Conservation (phyloP, 2,888 invertebrate species). For the Drosophila affinis region DNA sequence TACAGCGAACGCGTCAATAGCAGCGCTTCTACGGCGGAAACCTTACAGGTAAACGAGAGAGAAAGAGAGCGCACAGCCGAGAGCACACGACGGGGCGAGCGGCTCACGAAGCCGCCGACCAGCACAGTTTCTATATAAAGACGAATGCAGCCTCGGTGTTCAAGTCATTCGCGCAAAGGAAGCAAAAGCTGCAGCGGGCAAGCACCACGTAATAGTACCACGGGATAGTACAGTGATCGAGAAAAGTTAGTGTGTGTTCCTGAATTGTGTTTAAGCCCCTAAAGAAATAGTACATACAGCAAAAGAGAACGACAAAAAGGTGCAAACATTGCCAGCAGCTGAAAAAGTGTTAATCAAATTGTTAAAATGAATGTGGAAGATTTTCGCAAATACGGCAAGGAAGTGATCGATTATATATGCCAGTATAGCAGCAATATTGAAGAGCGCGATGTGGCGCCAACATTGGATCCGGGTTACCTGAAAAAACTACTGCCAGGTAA, state of each 20-base stretch:
- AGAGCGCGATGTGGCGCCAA: conserved; percentile 89
- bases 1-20: conserved; percentile 37
- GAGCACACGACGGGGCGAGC: conserved; percentile 14
- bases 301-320: neutral
- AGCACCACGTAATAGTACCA: conserved; percentile 41
- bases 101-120: neutral
- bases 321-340: neutral
- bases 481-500: conserved; percentile 87
- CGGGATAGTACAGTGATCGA: conserved; percentile 23
- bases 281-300: neutral
- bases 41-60: conserved; percentile 11
- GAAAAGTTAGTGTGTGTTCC: conserved; percentile 19
- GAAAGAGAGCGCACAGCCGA: conserved; percentile 16
- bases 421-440: conserved; percentile 89
- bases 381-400: conserved; percentile 89
- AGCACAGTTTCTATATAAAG: conserved; percentile 65
- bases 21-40: neutral
- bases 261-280: conserved; percentile 6
- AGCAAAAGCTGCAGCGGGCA: conserved; percentile 52
- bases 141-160: conserved; percentile 52
- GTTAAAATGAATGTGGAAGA: conserved; percentile 89
- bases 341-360: conserved; percentile 28
- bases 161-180: conserved; percentile 76
- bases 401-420: conserved; percentile 94
- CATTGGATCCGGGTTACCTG: conserved; percentile 91